These are phyloP conservation scores for Cylas formicarius DNA, from an alignment of 1,140 invertebrate species.

Conservation along the genomic window DNA sequence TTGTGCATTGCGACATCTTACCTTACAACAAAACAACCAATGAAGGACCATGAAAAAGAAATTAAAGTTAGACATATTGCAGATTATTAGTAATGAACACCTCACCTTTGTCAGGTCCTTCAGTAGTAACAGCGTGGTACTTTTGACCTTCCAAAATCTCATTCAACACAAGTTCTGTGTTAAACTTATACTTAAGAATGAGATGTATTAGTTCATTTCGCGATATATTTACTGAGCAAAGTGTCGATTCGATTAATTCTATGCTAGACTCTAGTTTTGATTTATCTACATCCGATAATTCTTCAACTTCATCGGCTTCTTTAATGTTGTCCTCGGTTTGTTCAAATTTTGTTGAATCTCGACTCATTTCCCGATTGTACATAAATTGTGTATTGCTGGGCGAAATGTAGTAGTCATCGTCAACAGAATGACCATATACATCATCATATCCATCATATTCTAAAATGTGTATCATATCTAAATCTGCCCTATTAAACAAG, in stretches of 20 bases:
- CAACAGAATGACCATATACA: constrained; percentile 86
- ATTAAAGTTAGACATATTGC: constrained; percentile 24
- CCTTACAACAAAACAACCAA: constrained; percentile 44
- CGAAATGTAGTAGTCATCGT: constrained; percentile 83
- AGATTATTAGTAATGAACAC: constrained; percentile 6
- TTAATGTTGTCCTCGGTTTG: constrained; percentile 67
- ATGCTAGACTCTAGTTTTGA: constrained; percentile 74
- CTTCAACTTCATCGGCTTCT: constrained; percentile 60
- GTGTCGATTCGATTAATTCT: constrained; percentile 55
- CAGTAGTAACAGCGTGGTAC: constrained; percentile 10
- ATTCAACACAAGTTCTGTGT: constrained; percentile 38
- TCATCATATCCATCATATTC: constrained; percentile 89
- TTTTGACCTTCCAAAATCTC: constrained; percentile 67
- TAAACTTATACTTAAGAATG: constrained; percentile 26
- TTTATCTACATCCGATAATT: constrained; percentile 58
- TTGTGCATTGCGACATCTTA: constrained; percentile 41
- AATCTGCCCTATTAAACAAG: constrained; percentile 23
- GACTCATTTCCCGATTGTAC: constrained; percentile 64
- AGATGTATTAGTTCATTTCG: constrained; percentile 28
- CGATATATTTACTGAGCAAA: constrained; percentile 24
- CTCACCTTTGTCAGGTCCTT: constrained; percentile 35
- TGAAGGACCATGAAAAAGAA: constrained; percentile 44
- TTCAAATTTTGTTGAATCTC: constrained; percentile 60
- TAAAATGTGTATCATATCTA: constrained; percentile 33
- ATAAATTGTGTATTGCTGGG: constrained; percentile 80